Conservation (phyloP, 2,888 invertebrate genomes). For the Parascotia fuliginaria region DNA sequence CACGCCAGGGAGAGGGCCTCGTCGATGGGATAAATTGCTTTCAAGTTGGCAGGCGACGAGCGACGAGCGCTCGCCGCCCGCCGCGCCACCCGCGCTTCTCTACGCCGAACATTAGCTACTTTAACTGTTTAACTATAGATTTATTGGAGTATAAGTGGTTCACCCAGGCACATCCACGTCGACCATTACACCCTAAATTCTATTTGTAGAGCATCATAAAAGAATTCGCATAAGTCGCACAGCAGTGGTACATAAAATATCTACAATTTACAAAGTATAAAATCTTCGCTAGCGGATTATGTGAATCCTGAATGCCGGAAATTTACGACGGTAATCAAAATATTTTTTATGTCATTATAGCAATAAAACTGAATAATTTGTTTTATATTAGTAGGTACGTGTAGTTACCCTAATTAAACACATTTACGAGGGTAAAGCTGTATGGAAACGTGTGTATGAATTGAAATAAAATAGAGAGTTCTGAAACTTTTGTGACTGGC, state of each 20-base stretch:
- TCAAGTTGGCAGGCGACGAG: slow-evolving; percentile 68
- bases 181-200: slow-evolving; percentile 10
- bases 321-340: slow-evolving; percentile 58
- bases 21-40: slow-evolving; percentile 72
- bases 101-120: slow-evolving; percentile 48
- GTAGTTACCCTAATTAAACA: slow-evolving; percentile 61
- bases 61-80: slow-evolving; percentile 56
- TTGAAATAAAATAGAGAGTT: slow-evolving; percentile 16
- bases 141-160: slow-evolving; percentile 62
- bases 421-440: slow-evolving; percentile 55
- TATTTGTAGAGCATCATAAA: slow-evolving; percentile 17
- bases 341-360: slow-evolving; percentile 63
- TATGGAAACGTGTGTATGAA: slow-evolving; percentile 30
- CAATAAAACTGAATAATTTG: slow-evolving; percentile 61
- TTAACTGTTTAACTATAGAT: slow-evolving; percentile 63
- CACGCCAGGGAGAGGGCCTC: slow-evolving; percentile 56
- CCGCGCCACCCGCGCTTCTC: slow-evolving; percentile 26
- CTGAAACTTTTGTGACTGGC: slow-evolving; percentile 47
- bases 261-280: slow-evolving; percentile 39
- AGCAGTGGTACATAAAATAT: slow-evolving; percentile 49
- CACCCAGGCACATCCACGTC: slow-evolving; percentile 34
- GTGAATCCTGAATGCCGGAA: slow-evolving; percentile 82
- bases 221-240: slow-evolving; percentile 73
- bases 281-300: slow-evolving; percentile 72
- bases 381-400: slow-evolving; percentile 58